A percentile compares a stretch with the other conserved stretches of the same genome.
These are phyloP conservation scores for Cynopterus brachyotis DNA, from an alignment of 2,113 vertebrate genomes.

Conservation along the genomic window DNA sequence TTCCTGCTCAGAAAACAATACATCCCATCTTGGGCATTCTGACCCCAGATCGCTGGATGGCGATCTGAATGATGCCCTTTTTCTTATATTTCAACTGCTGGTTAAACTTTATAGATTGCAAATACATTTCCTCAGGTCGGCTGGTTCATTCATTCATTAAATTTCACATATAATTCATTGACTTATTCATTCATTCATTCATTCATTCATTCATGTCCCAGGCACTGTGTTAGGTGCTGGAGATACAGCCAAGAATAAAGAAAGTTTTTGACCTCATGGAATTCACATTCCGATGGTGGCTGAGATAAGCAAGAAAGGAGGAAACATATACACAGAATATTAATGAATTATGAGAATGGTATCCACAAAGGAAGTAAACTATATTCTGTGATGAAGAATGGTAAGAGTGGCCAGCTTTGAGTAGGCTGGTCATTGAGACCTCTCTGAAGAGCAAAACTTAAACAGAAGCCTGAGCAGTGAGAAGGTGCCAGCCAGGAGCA, in stretches of 20 bases:
- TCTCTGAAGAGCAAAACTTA: background rate
- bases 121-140: background rate
- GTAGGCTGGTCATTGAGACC: background rate
- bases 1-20: background rate
- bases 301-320: background rate
- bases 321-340: background rate
- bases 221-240: background rate
- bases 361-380: background rate
- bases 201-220: background rate
- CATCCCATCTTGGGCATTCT: background rate
- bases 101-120: background rate
- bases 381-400: background rate
- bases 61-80: background rate
- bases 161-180: background rate
- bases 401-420: background rate
- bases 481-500: background rate
- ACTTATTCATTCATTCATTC: background rate
- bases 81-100: background rate
- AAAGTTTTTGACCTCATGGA: background rate
- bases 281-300: background rate
- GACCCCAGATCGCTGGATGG: background rate
- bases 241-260: background rate
- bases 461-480: background rate
- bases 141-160: background rate
- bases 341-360: background rate